phyloP scores from a whole-genome alignment of 2,888 invertebrate genomes.

The Didymodactylos carnosus region DNA sequence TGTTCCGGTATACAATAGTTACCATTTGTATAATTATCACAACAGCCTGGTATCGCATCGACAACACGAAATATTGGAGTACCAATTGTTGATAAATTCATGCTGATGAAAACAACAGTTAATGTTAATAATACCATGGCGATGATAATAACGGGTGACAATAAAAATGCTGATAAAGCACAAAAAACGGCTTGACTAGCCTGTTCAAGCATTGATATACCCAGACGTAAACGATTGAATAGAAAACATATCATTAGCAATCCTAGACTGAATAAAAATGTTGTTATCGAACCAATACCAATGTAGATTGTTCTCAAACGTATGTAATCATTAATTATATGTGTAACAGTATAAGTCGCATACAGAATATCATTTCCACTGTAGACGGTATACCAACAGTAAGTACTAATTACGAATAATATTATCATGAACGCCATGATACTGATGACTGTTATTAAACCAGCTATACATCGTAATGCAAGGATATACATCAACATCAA shows the following conservation, averaged over 20 bases:
- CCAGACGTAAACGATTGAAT: neutral
- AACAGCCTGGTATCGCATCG: neutral
- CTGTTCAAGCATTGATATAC: neutral
- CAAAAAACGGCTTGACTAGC: neutral
- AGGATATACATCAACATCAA: neutral
- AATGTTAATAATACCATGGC: neutral
- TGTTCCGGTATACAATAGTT: neutral
- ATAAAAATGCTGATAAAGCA: neutral
- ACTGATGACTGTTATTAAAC: neutral
- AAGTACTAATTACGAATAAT: neutral
- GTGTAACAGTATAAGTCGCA: neutral
- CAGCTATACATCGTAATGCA: neutral
- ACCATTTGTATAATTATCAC: neutral
- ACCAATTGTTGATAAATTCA: neutral
- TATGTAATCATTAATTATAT: neutral
- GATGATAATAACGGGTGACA: neutral
- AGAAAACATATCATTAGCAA: neutral
- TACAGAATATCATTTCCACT: neutral
- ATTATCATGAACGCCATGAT: neutral
- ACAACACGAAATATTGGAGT: neutral
- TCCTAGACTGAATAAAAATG: neutral
- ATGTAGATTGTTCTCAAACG: neutral
- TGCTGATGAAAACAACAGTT: neutral
- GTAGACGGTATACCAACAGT: neutral
- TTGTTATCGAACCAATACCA: neutral